Evolutionary conservation across 2,113 vertebrate species (phyloP).

Genomic region (Indicator maculatus): DNA sequence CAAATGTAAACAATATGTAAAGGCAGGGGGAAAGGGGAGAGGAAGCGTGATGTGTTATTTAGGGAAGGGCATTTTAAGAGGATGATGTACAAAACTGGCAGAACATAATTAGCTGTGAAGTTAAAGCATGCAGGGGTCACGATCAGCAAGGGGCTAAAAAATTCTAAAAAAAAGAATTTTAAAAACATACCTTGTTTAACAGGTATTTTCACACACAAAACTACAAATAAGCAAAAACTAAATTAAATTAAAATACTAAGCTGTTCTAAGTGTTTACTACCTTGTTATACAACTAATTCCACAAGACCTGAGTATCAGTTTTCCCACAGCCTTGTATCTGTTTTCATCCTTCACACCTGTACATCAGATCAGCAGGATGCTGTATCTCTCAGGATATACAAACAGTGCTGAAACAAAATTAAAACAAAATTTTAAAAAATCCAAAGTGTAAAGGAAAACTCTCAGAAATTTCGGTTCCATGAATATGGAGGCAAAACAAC

Average conservation of each 20-base stretch:
- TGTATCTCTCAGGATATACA: background rate
- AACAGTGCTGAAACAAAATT: background rate
- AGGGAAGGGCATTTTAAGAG: background rate
- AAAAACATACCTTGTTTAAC: background rate
- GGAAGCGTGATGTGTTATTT: background rate
- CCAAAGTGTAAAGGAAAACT: background rate
- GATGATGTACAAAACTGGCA: background rate
- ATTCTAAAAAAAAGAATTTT: background rate
- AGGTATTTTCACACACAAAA: background rate
- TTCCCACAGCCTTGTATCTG: background rate
- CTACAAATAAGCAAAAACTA: background rate
- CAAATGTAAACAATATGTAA: background rate
- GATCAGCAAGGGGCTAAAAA: background rate
- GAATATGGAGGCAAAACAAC: background rate
- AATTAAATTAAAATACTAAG: background rate
- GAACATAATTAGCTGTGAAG: background rate
- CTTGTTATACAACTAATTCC: background rate
- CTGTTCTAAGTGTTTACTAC: background rate
- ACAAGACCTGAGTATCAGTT: background rate
- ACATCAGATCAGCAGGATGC: background rate
- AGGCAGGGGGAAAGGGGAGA: rapidly evolving
- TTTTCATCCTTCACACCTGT: background rate
- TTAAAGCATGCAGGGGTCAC: background rate
- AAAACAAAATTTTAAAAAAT: background rate
- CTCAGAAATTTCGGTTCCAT: background rate